Percentiles rank a stretch among this genome's conserved stretches.
phyloP scores from a whole-genome alignment of 2,888 invertebrate species.

The Brachypalpus laphriformis region DNA sequence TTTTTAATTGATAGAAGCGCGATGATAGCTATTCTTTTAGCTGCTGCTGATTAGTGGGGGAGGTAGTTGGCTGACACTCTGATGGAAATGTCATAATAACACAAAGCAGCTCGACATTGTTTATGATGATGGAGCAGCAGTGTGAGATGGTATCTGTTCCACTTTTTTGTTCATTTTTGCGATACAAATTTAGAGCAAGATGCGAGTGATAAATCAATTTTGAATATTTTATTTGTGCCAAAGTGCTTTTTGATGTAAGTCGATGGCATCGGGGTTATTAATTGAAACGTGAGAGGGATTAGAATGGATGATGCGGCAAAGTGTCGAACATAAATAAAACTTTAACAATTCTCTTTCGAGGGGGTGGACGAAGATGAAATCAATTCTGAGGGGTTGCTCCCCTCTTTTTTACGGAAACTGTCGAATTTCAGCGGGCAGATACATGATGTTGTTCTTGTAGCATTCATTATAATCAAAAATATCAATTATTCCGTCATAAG shows the following conservation, averaged over 20 bases:
- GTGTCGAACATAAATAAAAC: background rate
- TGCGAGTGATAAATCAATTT: conserved; percentile 15
- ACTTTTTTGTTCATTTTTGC: background rate
- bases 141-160: background rate
- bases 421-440: background rate
- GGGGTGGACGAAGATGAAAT: background rate
- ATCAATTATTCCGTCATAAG: too few species aligned
- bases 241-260: conserved; percentile 31
- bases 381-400: background rate
- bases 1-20: conserved; percentile 10
- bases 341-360: background rate
- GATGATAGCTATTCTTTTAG: background rate
- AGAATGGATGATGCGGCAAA: background rate
- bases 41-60: background rate
- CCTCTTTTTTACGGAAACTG: background rate
- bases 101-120: conserved; percentile 1
- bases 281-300: conserved; percentile 7
- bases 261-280: background rate
- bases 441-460: background rate
- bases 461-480: too few species aligned
- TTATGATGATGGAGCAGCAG: background rate
- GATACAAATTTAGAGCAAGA: background rate
- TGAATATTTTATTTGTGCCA: conserved; percentile 32
- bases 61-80: background rate
- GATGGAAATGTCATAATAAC: background rate